Percentiles rank a stretch among this genome's conserved stretches.
Evolutionary conservation across 2,888 invertebrate genomes (phyloP).

Genomic region (Cylloceria caligata): DNA sequence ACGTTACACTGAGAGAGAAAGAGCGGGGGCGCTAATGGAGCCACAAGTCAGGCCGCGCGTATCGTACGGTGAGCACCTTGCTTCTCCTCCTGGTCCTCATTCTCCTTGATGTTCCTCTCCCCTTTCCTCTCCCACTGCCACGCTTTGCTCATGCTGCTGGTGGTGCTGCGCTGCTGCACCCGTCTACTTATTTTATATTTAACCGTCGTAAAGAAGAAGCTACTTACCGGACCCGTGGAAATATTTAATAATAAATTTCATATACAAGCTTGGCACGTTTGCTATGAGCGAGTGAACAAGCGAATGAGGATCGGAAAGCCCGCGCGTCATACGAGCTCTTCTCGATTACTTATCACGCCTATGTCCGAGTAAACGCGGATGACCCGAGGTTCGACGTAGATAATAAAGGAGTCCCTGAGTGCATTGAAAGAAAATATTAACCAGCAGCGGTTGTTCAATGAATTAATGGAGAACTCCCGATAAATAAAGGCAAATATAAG

Average conservation of each 20-base stretch:
- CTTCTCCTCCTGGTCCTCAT: slow-evolving; percentile 67
- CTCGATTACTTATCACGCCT: slow-evolving; percentile 42
- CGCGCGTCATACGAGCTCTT: slow-evolving; percentile 22
- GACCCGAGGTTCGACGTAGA: background rate
- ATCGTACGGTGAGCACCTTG: slow-evolving; percentile 79
- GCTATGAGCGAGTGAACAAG: slow-evolving; percentile 28
- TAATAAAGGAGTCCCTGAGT: background rate
- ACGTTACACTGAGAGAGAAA: slow-evolving; percentile 79
- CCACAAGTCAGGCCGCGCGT: slow-evolving; percentile 83
- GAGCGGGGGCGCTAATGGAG: slow-evolving; percentile 82
- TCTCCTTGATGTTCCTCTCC: slow-evolving; percentile 41
- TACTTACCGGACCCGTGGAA: slow-evolving; percentile 81
- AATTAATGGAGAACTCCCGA: background rate
- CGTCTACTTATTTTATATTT: slow-evolving; percentile 85
- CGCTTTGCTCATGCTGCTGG: slow-evolving; percentile 64
- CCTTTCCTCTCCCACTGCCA: slow-evolving; percentile 23
- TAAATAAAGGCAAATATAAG: background rate
- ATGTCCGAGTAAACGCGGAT: slow-evolving; percentile 6
- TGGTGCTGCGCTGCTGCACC: slow-evolving; percentile 71
- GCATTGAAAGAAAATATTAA: background rate
- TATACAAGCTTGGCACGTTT: slow-evolving; percentile 53
- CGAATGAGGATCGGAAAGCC: slow-evolving; percentile 6
- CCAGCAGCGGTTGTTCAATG: background rate
- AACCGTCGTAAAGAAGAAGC: slow-evolving; percentile 83
- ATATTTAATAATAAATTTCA: slow-evolving; percentile 82